A percentile compares a stretch with the other conserved stretches of the same genome.
phyloP scores from a whole-genome alignment of 1,140 invertebrate species.

The Probaryconus sp. region DNA sequence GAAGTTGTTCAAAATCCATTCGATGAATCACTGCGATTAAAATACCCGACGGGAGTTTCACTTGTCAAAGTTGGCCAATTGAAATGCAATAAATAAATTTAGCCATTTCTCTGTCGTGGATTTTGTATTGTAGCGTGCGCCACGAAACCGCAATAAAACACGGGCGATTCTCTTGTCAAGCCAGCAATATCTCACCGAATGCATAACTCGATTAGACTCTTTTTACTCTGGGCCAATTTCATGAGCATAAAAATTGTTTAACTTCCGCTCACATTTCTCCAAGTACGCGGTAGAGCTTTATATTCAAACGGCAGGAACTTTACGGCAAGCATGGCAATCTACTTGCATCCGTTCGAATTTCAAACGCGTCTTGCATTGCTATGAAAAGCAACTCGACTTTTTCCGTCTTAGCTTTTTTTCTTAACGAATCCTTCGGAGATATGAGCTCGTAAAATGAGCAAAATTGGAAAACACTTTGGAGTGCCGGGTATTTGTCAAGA shows the following conservation, averaged over 20 bases:
- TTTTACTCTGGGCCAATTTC: conserved; percentile 43
- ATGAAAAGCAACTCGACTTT: conserved; percentile 22
- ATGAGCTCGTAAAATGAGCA: conserved; percentile 45
- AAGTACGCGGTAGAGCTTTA: conserved; percentile 33
- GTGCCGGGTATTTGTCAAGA: no score
- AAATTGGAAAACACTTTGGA: conserved; percentile 38
- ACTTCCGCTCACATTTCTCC: conserved; percentile 34
- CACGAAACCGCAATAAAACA: conserved; percentile 25
- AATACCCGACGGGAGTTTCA: no score
- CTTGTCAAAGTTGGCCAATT: background rate
- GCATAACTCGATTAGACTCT: conserved; percentile 32
- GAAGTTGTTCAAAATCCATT: no score
- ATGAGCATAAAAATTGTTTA: conserved; percentile 45
- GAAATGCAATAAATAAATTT: background rate
- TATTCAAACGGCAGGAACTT: conserved; percentile 47
- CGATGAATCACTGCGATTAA: no score
- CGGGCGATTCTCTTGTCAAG: conserved; percentile 25
- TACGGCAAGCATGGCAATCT: conserved; percentile 51
- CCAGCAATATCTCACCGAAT: conserved; percentile 23
- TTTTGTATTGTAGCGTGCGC: background rate
- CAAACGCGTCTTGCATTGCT: conserved; percentile 37
- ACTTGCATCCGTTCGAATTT: conserved; percentile 36
- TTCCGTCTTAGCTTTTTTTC: conserved; percentile 30
- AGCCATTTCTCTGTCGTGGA: background rate
- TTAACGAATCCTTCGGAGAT: conserved; percentile 51